Conservation (phyloP, 2,888 invertebrate species). For the Torymus auratus region DNA sequence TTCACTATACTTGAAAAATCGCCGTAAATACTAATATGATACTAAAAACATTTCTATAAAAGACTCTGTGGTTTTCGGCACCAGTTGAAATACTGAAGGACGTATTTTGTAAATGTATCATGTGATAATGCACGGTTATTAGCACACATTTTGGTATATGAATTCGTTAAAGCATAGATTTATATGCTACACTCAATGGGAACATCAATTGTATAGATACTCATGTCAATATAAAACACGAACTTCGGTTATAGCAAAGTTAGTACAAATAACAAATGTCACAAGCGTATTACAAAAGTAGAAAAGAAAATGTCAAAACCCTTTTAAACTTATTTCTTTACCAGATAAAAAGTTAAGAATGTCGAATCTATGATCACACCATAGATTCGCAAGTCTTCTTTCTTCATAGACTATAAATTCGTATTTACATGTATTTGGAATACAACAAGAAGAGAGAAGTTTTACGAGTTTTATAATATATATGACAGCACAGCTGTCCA, state of each 20-base stretch:
- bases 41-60: constrained; percentile 48
- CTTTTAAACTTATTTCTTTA: constrained; percentile 23
- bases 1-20: constrained; percentile 16
- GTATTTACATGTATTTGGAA: constrained; percentile 35
- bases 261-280: constrained; percentile 51
- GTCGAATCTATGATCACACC: constrained; percentile 8
- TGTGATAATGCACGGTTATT: constrained; percentile 22
- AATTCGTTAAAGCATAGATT: constrained; percentile 33
- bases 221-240: constrained; percentile 42
- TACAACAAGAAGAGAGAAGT: constrained; percentile 45
- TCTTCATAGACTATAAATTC: constrained; percentile 18
- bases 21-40: constrained; percentile 47
- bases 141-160: constrained; percentile 30
- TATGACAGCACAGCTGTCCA: constrained; percentile 54
- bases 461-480: constrained; percentile 34
- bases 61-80: constrained; percentile 53
- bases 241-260: constrained; percentile 42
- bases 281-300: constrained; percentile 53
- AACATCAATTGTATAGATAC: constrained; percentile 38
- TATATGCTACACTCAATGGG: constrained; percentile 28
- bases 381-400: constrained; percentile 23
- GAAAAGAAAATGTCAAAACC: constrained; percentile 45
- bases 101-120: constrained; percentile 42
- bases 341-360: constrained; percentile 52
- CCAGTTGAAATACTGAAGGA: constrained; percentile 56